Evolutionary conservation across 2,888 invertebrate genomes (phyloP), one percentile per base, ranked within the genome.

Genomic region (Ommatoiulus sabulosus): DNA sequence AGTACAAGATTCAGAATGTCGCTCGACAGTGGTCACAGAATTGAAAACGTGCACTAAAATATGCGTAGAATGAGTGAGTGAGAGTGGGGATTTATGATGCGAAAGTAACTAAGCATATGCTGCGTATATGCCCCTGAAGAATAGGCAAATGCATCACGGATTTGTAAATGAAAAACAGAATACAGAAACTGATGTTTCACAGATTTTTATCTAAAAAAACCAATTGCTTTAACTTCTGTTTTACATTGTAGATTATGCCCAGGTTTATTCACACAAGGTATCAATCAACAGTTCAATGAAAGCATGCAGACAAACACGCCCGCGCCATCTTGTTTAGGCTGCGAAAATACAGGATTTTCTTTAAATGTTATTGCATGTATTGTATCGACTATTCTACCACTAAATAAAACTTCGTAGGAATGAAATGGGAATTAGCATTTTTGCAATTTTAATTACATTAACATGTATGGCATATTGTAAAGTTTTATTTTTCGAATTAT

Each of bases 321-420:
- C 35, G 12, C 80, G 35, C 80, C 80, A 80, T 35, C 80, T 35
- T 80, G 80, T 80, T 80, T 35, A 80, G 80, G 35, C 80, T 35
- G 80, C 35, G 12, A 12, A 80, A 12, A 80, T 35, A 35, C 80
- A 80, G 80, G 80, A 35, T 80, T 80, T 24, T 3, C 7, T 7
- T 35, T 80, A 80, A 24, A 80, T 35, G 80, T 80, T 35, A 35
- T 35, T 12, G 3, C 12, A 35, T 8, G 10, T 80, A 80, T 35
- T 8, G 10, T 80, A 80, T 35, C 35, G 80, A 35, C 80, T 80
- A 80, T 80, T 80, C 1, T 12, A 3, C 35, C 35, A 10, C 12
- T 35, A 24, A 35, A 80, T 80, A 80, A 35, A 80, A 80, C 15
- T 35, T 3, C 35, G 35, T 35, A 35, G 35, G 35, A 35, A 2